Evolutionary conservation across 2,113 vertebrate genomes (phyloP).

Genomic region (Lepus europaeus): DNA sequence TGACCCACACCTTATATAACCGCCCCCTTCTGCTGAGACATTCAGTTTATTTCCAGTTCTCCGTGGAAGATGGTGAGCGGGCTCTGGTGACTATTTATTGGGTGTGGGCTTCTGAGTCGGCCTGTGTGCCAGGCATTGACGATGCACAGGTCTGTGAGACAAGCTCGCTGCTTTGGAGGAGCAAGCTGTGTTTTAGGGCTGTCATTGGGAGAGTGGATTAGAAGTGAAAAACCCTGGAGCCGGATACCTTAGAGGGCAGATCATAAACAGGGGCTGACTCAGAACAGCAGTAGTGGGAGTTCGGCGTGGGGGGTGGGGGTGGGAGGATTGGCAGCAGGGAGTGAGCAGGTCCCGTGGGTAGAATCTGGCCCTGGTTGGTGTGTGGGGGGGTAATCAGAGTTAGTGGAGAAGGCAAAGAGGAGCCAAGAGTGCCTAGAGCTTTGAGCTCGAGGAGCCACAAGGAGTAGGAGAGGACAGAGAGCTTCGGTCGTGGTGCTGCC

Average conservation of each 20-base stretch:
- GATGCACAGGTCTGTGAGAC: background rate
- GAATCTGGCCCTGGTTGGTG: background rate
- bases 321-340: background rate
- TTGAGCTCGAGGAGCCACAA: background rate
- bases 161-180: background rate
- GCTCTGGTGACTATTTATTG: background rate
- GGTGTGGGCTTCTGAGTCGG: background rate
- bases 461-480: no score
- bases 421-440: background rate
- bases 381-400: rapidly evolving
- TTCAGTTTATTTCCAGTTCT: background rate
- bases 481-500: background rate
- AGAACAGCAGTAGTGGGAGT: no score
- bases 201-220: background rate
- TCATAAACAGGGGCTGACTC: background rate
- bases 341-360: background rate
- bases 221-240: background rate
- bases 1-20: background rate
- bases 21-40: background rate
- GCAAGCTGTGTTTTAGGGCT: background rate
- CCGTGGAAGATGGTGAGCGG: background rate
- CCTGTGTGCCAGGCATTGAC: background rate
- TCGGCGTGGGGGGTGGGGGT: no score
- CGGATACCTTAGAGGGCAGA: background rate
- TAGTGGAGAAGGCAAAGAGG: background rate